Evolutionary conservation across 2,113 vertebrate species (phyloP).

Genomic region (Egretta garzetta): DNA sequence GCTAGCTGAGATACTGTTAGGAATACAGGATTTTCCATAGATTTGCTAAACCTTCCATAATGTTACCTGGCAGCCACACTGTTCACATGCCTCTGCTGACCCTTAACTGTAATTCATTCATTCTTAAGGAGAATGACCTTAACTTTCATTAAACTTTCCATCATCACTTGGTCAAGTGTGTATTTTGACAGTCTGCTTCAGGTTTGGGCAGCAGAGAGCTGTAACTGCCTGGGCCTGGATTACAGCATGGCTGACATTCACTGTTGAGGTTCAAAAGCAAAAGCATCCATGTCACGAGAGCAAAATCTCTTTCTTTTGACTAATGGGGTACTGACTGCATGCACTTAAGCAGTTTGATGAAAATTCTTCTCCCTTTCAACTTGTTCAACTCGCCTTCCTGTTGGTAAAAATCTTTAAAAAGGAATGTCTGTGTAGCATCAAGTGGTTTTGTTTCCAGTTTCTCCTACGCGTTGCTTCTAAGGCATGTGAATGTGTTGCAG

Average conservation of each 20-base stretch:
- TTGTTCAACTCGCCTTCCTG: not conserved
- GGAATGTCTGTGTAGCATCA: not conserved
- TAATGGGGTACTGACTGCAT: not conserved
- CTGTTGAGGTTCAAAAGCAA: not conserved
- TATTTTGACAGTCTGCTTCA: not conserved
- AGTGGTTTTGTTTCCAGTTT: not conserved
- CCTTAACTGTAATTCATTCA: not conserved
- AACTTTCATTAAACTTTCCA: not conserved
- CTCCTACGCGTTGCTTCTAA: not conserved
- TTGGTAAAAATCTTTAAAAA: not conserved
- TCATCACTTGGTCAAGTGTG: not conserved
- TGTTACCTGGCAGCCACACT: not conserved
- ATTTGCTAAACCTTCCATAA: not conserved
- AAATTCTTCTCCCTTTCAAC: not conserved
- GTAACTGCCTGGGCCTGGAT: not conserved
- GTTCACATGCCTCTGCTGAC: not conserved
- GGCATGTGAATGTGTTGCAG: not conserved
- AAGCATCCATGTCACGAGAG: not conserved
- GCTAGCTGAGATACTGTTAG: not conserved
- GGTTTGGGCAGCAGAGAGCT: not conserved
- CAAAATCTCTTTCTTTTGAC: not conserved
- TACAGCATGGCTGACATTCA: not conserved
- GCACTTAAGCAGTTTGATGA: not conserved
- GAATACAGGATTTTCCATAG: not conserved
- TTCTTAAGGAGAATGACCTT: not conserved